phyloP scores from a whole-genome alignment of 2,797 vertebrate genomes.

The Bradypodion pumilum region DNA sequence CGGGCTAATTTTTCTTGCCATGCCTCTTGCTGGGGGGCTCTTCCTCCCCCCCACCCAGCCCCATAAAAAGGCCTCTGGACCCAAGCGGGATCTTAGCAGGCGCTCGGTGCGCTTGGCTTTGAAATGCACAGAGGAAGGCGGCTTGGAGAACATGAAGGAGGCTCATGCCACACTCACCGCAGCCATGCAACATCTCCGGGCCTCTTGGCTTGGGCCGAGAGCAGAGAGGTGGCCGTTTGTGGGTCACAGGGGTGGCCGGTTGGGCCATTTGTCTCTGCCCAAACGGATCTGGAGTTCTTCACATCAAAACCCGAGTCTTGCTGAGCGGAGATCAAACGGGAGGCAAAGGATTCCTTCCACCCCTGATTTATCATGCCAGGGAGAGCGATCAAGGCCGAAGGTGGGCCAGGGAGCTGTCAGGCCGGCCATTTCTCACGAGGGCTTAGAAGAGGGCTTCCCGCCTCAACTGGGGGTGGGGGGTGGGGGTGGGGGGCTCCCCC shows the following conservation, averaged over 20 bases:
- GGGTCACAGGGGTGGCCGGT: constrained; percentile 85
- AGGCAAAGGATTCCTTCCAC: constrained; percentile 83
- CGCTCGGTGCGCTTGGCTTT: not conserved
- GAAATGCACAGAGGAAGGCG: constrained; percentile 36
- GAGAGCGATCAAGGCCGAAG: constrained; percentile 81
- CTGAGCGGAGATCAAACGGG: constrained; percentile 94
- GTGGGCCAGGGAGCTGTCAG: constrained; percentile 83
- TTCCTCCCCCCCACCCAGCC: too few relatives aligned
- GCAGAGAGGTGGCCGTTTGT: constrained; percentile 85
- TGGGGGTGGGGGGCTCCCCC: not conserved
- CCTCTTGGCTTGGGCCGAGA: constrained; percentile 88
- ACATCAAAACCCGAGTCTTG: constrained; percentile 97
- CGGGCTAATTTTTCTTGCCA: not conserved
- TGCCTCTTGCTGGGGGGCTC: not conserved
- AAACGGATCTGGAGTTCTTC: constrained; percentile 95
- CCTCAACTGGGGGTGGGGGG: constrained; percentile 18
- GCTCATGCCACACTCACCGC: too few relatives aligned
- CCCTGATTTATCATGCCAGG: constrained; percentile 93
- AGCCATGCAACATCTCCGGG: too few relatives aligned
- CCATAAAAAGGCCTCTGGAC: constrained; percentile 14
- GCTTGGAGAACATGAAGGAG: constrained; percentile 1
- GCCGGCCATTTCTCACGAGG: constrained; percentile 76
- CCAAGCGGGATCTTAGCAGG: constrained; percentile 11
- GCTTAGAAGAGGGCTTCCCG: constrained; percentile 68
- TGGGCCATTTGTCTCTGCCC: constrained; percentile 91